Conservation (phyloP, 1,140 invertebrate species). For the Philaenus spumarius region DNA sequence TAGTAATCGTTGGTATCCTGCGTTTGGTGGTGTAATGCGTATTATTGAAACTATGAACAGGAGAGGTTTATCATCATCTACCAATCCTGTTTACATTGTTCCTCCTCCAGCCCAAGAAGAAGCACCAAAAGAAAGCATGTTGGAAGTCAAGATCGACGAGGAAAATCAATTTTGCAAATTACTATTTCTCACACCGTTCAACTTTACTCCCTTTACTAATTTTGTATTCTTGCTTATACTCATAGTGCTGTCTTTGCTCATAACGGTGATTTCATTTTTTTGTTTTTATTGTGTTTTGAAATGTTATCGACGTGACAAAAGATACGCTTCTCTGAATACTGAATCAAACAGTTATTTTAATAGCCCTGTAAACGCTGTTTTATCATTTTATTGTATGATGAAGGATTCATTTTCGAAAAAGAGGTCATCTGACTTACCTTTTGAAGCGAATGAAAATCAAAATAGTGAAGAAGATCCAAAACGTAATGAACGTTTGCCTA, state of each 20-base stretch:
- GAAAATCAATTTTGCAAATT: not conserved
- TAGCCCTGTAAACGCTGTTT: not conserved
- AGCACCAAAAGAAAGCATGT: not conserved
- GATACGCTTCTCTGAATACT: too few relatives aligned
- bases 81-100: not conserved
- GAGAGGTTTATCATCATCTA: conserved; percentile 8
- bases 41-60: conserved; percentile 27
- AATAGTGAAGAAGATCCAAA: too few relatives aligned
- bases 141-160: not conserved
- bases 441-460: too few relatives aligned
- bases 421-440: too few relatives aligned
- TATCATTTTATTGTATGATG: not conserved
- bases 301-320: not conserved
- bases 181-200: not conserved
- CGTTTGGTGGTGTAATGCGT: conserved; percentile 25
- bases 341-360: too few relatives aligned
- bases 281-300: not conserved
- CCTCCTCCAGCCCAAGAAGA: not conserved
- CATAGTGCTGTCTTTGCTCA: not conserved
- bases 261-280: not conserved
- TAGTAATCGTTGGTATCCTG: conserved; percentile 22
- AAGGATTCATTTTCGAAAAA: not conserved
- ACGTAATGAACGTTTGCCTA: too few relatives aligned
- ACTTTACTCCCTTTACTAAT: too few relatives aligned
- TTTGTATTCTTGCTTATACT: not conserved